Percentiles rank a stretch among this genome's conserved stretches.
Conservation (phyloP, 2,888 invertebrate genomes). For the Conchocele bisecta region DNA sequence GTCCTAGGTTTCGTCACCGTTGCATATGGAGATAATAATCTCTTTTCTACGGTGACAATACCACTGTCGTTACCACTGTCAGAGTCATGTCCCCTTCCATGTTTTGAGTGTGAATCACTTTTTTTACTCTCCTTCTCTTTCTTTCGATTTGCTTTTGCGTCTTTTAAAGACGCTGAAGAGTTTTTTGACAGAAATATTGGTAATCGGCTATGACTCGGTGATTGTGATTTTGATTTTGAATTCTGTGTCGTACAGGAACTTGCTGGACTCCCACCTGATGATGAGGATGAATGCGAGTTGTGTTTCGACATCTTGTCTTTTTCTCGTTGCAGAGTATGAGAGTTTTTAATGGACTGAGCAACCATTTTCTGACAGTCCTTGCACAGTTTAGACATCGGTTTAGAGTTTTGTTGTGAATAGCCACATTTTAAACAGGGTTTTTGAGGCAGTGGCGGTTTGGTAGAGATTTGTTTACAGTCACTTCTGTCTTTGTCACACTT, state of each 20-base stretch:
- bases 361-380: conserved; percentile 62
- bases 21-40: conserved; percentile 82
- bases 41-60: conserved; percentile 74
- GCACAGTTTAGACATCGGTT: conserved; percentile 55
- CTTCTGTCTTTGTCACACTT: conserved; percentile 43
- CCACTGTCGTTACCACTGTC: conserved; percentile 82
- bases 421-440: conserved; percentile 65
- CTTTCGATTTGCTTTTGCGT: conserved; percentile 71
- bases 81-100: conserved; percentile 71
- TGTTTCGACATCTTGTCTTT: conserved; percentile 55
- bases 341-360: conserved; percentile 54
- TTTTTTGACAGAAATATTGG: conserved; percentile 66
- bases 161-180: conserved; percentile 64
- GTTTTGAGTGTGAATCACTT: conserved; percentile 44
- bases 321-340: conserved; percentile 56
- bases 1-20: conserved; percentile 82
- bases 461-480: conserved; percentile 41
- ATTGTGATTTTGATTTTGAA: conserved; percentile 64
- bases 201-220: conserved; percentile 64
- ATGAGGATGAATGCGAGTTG: conserved; percentile 46
- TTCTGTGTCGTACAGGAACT: conserved; percentile 45
- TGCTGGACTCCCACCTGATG: conserved; percentile 51
- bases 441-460: conserved; percentile 73
- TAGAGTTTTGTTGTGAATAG: conserved; percentile 57
- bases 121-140: conserved; percentile 74